Evolutionary conservation across 2,113 vertebrate species (phyloP), one percentile per base, ranked within the genome.

Genomic region (Gallinago paraguaiae): DNA sequence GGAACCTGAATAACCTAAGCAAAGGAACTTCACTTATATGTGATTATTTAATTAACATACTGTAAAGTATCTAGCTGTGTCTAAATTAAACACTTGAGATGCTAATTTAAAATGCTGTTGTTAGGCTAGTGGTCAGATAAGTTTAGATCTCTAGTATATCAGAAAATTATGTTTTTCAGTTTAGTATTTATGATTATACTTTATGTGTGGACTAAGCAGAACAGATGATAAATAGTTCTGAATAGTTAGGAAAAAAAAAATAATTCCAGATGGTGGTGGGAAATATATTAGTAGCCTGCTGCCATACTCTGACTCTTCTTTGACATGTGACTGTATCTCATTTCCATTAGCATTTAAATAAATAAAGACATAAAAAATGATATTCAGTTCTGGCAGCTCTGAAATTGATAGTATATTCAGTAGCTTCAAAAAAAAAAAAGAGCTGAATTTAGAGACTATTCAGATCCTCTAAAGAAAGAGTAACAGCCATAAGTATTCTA

Each of bases 251-350:
- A 82, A 77, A 72, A 65, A 79, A 86, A 70, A 48, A 60, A 20
- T 10, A 10, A 88, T 50, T 93, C 74, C 48, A 92, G 71, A 37
- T 95, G 35, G 65, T 96, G 96, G 95, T 94, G 77, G 86, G 60
- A 95, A 97, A 86, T 91, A 93, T 94, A 92, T 97, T 72, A 97
- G 90, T 79, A 95, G 80, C 61, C 71, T 86, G 59, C 63, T 87
- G 96, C 93, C 61, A 88, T 95, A 83, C 43, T 92, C 74, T 77
- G 88, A 83, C 65, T 96, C 65, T 96, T 53, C 67, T 97, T 93
- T 94, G 95, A 97, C 88, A 97, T 96, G 77, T 90, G 43, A 68
- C 60, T 95, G 77, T 93, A 94, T 74, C 46, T 84, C 95, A 82
- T 94, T 97, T 96, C 82, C 48, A 88, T 59, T 95, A 92, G 85